Base-by-base conservation (phyloP, 2,888 invertebrate genomes). In the Exephanes ischioxanthus region DNA sequence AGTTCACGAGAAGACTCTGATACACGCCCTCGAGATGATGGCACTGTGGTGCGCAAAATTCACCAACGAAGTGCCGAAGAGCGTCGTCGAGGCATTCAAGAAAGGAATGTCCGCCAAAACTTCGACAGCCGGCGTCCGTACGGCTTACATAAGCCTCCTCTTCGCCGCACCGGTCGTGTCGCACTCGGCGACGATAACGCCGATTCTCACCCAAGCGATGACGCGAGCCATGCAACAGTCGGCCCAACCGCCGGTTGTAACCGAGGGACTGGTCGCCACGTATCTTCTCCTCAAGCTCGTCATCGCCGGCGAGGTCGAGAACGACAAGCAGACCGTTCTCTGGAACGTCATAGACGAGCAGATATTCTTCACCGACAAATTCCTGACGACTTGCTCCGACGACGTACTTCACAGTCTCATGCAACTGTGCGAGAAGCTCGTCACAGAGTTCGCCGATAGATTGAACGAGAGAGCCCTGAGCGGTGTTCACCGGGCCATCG, bases 1-100 rank as follows among this genome's bases (percentile, higher is more conserved):
- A 95, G 97, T 98, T 48, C 98, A 99, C 93, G 99, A 99, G 94
- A 98, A 98, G 91, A 98, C 98, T 0, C 94, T 99, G 76, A 96
- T 97, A 86, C 96, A 96, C 89, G 97, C 97, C 7, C 94, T 99
- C 33, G 97, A 97, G 90, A 97, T 97, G 96, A 95, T 98, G 94
- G 95, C 96, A 7, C 93, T 96, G 33, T 99, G 99, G 99, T 96
- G 97, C 72, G 91, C 94, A 19, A 96, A 96, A 91, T 96, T 97
- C 87, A 94, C 94, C 0, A 95, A 94, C n/a, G 95, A 95, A 85
- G 94, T 97, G 51, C 97, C 97, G 1, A 95, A 95, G 84, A 95
- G 95, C 88, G 94, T 97, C 11, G 94, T 97, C 0, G 96, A 96
- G 58, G 94, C 95, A 79, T 96, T 97, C 89, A 96, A 96, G 96